Conservation (phyloP, 35 echinoderm and acorn worm genomes). For the Ophiothrix spiculata region DNA sequence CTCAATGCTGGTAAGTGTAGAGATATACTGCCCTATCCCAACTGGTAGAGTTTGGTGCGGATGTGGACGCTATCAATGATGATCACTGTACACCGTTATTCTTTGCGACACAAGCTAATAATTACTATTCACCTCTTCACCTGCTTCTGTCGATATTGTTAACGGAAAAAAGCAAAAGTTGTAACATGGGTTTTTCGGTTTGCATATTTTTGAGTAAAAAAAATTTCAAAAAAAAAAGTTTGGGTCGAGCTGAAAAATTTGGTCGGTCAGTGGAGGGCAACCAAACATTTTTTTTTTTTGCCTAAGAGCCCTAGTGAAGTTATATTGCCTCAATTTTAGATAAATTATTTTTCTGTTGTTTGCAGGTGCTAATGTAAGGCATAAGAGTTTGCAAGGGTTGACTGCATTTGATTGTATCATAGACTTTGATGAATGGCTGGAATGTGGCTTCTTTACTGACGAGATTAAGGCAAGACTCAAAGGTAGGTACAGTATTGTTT, state of each 20-base stretch:
- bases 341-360: neutral
- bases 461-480: constrained; percentile 98
- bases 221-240: too few relatives aligned
- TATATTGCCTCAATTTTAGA: too few relatives aligned
- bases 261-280: too few relatives aligned
- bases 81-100: constrained; percentile 91
- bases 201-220: too few relatives aligned
- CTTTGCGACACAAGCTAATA: constrained; percentile 94
- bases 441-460: constrained; percentile 97
- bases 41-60: constrained; percentile 79
- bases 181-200: too few relatives aligned
- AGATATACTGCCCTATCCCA: too few relatives aligned
- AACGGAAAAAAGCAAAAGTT: too few relatives aligned
- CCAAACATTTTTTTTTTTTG: too few relatives aligned
- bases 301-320: too few relatives aligned
- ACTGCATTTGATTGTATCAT: constrained; percentile 99
- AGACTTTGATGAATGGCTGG: constrained; percentile 98
- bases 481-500: constrained; percentile 74
- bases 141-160: too few relatives aligned
- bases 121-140: too few relatives aligned
- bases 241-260: too few relatives aligned
- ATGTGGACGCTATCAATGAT: constrained; percentile 87
- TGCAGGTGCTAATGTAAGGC: constrained; percentile 87
- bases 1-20: constrained; percentile 58
- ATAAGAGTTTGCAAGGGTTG: constrained; percentile 91